Percentiles rank a stretch among this genome's conserved stretches.
Conservation (phyloP, 2,888 invertebrate species). For the Sipunculus nudus region DNA sequence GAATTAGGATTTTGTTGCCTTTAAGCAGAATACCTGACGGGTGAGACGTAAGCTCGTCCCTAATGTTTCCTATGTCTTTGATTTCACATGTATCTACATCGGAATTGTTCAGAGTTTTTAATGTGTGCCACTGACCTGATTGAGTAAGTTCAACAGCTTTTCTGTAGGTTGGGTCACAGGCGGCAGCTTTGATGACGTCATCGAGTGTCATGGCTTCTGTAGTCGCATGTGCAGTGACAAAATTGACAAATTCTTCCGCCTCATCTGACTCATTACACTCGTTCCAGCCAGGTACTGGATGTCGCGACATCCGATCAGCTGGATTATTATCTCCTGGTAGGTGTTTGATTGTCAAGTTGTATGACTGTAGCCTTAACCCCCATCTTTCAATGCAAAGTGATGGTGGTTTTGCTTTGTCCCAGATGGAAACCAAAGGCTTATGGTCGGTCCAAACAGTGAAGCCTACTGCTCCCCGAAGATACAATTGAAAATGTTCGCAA, state of each 20-base stretch:
- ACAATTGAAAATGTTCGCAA: constrained; percentile 4
- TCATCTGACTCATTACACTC: too few species aligned
- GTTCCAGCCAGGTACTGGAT: too few species aligned
- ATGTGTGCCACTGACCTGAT: too few species aligned
- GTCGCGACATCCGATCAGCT: constrained; percentile 41
- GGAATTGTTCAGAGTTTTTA: too few species aligned
- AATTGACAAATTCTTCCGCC: constrained; percentile 34
- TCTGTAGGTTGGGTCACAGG: not conserved
- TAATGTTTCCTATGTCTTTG: too few species aligned
- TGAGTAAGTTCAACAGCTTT: constrained; percentile 3
- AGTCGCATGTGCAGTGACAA: constrained; percentile 14
- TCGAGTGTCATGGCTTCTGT: constrained; percentile 15
- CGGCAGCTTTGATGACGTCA: constrained; percentile 3
- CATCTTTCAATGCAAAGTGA: constrained; percentile 42
- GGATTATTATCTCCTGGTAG: constrained; percentile 36
- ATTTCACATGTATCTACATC: too few species aligned
- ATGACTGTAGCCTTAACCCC: constrained; percentile 37
- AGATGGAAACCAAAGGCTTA: constrained; percentile 8
- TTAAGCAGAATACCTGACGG: not conserved
- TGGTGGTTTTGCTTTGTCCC: constrained; percentile 30
- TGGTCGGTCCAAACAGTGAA: constrained; percentile 11
- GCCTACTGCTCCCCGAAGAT: constrained; percentile 7
- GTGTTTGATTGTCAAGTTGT: constrained; percentile 31
- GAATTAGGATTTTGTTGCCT: constrained; percentile 14
- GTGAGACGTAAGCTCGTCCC: constrained; percentile 1